Conservation (phyloP, 2,888 invertebrate species). For the Macrophya alboannulata region DNA sequence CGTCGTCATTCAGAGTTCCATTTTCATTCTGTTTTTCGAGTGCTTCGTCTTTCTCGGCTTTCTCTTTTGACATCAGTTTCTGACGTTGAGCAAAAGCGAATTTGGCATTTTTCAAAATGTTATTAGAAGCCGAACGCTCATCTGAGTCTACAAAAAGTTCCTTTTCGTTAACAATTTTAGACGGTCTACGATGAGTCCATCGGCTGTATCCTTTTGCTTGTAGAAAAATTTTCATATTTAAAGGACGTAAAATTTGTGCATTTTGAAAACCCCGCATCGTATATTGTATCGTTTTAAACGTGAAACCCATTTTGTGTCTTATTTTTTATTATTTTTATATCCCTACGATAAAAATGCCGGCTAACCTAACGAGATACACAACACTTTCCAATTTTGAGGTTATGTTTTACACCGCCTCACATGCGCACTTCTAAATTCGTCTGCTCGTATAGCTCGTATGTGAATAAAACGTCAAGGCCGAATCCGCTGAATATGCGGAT, state of each 20-base stretch:
- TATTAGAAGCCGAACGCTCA: constrained; percentile 60
- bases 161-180: constrained; percentile 81
- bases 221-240: background rate
- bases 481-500: background rate
- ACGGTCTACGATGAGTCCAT: constrained; percentile 82
- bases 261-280: background rate
- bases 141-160: constrained; percentile 70
- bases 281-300: constrained; percentile 19
- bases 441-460: constrained; percentile 4
- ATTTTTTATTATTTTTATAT: background rate
- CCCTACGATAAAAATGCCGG: background rate
- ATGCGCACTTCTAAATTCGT: background rate
- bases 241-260: background rate
- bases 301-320: constrained; percentile 16
- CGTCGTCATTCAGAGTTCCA: constrained; percentile 81
- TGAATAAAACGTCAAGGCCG: background rate
- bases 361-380: background rate
- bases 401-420: background rate
- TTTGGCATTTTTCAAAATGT: constrained; percentile 52
- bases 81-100: constrained; percentile 40
- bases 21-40: constrained; percentile 21
- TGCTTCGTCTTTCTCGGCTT: background rate
- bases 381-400: background rate
- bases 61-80: constrained; percentile 25
- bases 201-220: constrained; percentile 70